Conservation (phyloP, 2,888 invertebrate genomes). For the Bibio marci region DNA sequence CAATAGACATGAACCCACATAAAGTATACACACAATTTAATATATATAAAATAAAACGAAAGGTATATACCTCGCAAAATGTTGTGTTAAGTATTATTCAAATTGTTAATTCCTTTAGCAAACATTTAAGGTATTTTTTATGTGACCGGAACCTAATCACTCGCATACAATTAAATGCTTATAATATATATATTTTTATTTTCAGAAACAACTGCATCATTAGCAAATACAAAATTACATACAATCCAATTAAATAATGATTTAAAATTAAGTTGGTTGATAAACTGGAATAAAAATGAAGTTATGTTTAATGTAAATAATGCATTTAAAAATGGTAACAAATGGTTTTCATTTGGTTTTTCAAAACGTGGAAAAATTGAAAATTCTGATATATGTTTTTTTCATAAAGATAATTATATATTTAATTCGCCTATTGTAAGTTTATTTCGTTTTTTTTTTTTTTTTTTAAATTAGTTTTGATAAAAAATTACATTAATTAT, state of each 20-base stretch:
- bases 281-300: slow-evolving; percentile 30
- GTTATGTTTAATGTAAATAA: slow-evolving; percentile 30
- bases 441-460: slow-evolving; percentile 1
- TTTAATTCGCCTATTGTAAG: slow-evolving; percentile 9
- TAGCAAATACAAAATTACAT: slow-evolving; percentile 27
- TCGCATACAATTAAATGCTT: too few species aligned
- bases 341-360: slow-evolving; percentile 77
- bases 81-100: too few species aligned
- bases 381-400: slow-evolving; percentile 64
- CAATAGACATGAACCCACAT: too few species aligned
- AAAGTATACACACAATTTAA: too few species aligned
- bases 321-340: slow-evolving; percentile 27
- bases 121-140: too few species aligned
- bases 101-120: too few species aligned
- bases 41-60: too few species aligned
- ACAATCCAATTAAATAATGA: slow-evolving; percentile 25
- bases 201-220: too few species aligned
- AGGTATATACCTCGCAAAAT: too few species aligned
- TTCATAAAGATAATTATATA: slow-evolving; percentile 43
- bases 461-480: neutral
- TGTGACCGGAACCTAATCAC: too few species aligned
- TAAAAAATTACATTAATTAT: slow-evolving; percentile 1
- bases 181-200: too few species aligned
- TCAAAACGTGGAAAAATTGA: slow-evolving; percentile 59
- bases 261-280: slow-evolving; percentile 29